These are phyloP conservation scores for Neogale vison DNA, from an alignment of 2,113 vertebrate species.

Conservation along the genomic window DNA sequence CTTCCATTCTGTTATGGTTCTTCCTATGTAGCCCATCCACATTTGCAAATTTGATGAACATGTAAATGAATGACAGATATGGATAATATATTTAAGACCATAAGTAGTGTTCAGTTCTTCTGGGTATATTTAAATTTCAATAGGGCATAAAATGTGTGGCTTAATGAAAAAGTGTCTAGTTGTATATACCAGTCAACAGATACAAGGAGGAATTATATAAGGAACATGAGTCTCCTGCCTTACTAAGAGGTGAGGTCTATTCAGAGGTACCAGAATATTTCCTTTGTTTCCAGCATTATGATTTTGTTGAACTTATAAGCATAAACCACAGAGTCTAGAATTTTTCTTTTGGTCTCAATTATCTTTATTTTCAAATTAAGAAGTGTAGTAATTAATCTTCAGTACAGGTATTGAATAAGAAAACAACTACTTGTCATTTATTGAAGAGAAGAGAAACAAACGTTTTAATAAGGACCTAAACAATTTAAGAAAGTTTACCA, in stretches of 20 bases:
- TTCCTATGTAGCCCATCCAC: background rate
- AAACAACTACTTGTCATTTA: background rate
- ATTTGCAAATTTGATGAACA: background rate
- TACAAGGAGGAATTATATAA: background rate
- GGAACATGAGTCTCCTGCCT: background rate
- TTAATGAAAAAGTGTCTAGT: background rate
- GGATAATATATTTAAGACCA: background rate
- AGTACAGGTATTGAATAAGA: background rate
- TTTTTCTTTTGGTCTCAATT: background rate
- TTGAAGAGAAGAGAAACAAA: background rate
- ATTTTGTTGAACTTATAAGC: background rate
- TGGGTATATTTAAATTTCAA: background rate
- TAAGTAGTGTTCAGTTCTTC: background rate
- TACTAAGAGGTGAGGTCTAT: background rate
- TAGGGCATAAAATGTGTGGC: background rate
- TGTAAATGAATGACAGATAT: background rate
- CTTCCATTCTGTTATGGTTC: background rate
- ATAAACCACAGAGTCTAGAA: background rate
- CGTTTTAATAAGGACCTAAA: background rate
- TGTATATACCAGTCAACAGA: background rate
- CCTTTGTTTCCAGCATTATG: background rate
- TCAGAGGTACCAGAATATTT: background rate
- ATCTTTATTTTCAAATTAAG: slow-evolving; percentile 26
- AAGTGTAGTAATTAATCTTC: background rate
- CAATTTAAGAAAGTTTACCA: background rate